Evolutionary conservation across 2,888 invertebrate genomes (phyloP), one percentile per base, ranked within the genome.

Genomic region (Malachius bipustulatus): DNA sequence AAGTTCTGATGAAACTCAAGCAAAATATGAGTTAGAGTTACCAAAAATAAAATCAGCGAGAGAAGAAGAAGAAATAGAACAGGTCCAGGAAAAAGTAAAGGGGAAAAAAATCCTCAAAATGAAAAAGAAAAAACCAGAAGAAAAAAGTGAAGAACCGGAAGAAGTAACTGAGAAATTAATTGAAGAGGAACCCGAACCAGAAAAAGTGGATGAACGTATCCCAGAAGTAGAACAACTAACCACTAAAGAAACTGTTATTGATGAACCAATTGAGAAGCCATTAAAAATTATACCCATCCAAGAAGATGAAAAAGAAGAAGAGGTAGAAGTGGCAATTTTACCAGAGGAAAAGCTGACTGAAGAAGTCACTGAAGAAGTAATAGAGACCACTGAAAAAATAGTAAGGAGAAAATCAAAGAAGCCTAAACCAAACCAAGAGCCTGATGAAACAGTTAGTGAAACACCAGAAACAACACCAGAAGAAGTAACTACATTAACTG

Each of bases 401-500:
- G 16, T 11, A 30, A 35, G 3, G 15, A 32, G 16, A 32, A 19
- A 15, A 28, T 56, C 60, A 4, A 37, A 12, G 36, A 36, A 49
- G 26, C 41, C n/a, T 19, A 19, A 19, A 8, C n/a, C n/a, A n/a
- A n/a, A n/a, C n/a, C n/a, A n/a, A n/a, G n/a, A n/a, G n/a, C n/a
- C n/a, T n/a, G n/a, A n/a, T n/a, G n/a, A n/a, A n/a, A n/a, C n/a
- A n/a, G n/a, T n/a, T 34, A 44, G 46, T 32, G 66, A 65, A 9
- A 71, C 75, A 37, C 62, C 67, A 16, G 70, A 76, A 47, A 69
- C 73, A 14, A 51, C 9, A 8, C 51, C 46, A 38, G 49, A 52
- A 29, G 65, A 70, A 45, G 62, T 66, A 6, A 71, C 75, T 1
- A 69, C 70, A 37, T 72, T 77, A 45, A 70, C 73, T 34, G 69